phyloP scores from a whole-genome alignment of 1,140 invertebrate species.

The Chrysomallon squamiferum region DNA sequence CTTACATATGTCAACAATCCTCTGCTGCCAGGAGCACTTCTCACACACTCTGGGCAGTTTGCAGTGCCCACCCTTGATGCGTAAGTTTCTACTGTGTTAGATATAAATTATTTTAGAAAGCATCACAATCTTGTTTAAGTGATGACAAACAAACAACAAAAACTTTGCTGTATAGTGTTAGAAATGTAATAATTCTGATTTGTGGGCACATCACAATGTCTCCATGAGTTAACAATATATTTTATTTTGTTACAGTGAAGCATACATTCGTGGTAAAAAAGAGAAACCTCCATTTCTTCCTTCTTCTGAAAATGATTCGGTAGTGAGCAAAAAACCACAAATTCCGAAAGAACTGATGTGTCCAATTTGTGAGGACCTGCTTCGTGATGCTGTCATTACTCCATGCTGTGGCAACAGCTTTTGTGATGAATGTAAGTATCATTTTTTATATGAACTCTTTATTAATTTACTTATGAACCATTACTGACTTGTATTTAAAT shows the following conservation, averaged over 20 bases:
- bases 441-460: neutral
- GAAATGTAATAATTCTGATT: too few species aligned
- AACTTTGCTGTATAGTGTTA: too few species aligned
- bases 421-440: slow-evolving; percentile 95
- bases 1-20: slow-evolving; percentile 88
- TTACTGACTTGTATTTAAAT: too few species aligned
- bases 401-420: slow-evolving; percentile 97
- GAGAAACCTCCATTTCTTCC: slow-evolving; percentile 70
- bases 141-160: too few species aligned
- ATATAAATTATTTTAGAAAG: too few species aligned
- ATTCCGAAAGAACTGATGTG: slow-evolving; percentile 92
- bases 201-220: too few species aligned
- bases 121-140: too few species aligned
- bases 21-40: slow-evolving; percentile 87
- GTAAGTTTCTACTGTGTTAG: slow-evolving; percentile 75
- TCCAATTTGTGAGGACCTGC: slow-evolving; percentile 89
- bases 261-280: slow-evolving; percentile 78
- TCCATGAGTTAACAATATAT: neutral
- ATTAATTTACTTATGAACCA: too few species aligned
- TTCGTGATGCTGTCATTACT: slow-evolving; percentile 95
- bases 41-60: slow-evolving; percentile 90
- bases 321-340: slow-evolving; percentile 71
- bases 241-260: slow-evolving; percentile 69
- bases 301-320: slow-evolving; percentile 65
- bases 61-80: slow-evolving; percentile 90